These are phyloP conservation scores for Paramormyrops kingsleyae DNA, from an alignment of 2,113 vertebrate species.

Conservation along the genomic window DNA sequence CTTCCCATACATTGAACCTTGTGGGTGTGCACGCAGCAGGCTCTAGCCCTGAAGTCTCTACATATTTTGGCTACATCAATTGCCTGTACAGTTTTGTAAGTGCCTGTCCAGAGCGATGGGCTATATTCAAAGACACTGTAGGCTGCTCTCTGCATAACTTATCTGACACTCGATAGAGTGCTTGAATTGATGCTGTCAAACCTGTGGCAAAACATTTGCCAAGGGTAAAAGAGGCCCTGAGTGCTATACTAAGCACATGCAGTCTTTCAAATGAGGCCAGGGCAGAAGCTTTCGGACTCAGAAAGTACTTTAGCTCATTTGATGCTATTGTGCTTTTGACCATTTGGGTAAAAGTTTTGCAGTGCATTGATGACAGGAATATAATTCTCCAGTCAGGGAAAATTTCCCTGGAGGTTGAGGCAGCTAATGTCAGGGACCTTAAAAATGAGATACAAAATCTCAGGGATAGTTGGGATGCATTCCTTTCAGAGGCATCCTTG, in stretches of 20 bases:
- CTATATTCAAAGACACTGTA: slow-evolving; percentile 15
- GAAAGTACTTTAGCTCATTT: slow-evolving; percentile 14
- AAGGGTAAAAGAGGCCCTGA: slow-evolving; percentile 21
- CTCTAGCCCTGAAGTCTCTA: too few species aligned
- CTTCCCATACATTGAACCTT: too few species aligned
- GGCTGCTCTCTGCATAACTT: slow-evolving; percentile 15
- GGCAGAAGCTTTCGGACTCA: slow-evolving; percentile 21
- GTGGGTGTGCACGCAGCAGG: too few species aligned
- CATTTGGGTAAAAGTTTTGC: slow-evolving; percentile 22
- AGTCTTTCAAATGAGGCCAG: slow-evolving; percentile 21
- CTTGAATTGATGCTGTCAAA: slow-evolving; percentile 7
- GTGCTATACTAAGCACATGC: slow-evolving; percentile 10
- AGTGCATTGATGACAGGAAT: slow-evolving; percentile 27
- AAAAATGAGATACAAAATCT: too few species aligned
- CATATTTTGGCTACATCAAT: too few species aligned
- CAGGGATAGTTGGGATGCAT: neutral
- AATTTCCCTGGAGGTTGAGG: slow-evolving; percentile 22
- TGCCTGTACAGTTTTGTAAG: slow-evolving; percentile 4
- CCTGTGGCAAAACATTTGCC: slow-evolving; percentile 25
- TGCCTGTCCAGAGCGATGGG: slow-evolving; percentile 24
- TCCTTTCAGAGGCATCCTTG: slow-evolving; percentile 11
- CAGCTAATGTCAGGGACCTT: slow-evolving; percentile 20
- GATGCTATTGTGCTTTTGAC: slow-evolving; percentile 4
- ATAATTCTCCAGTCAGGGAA: slow-evolving; percentile 24
- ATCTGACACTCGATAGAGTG: neutral